These are phyloP conservation scores for Buphagus erythrorhynchus DNA, from an alignment of 2,797 vertebrate genomes.

Conservation along the genomic window DNA sequence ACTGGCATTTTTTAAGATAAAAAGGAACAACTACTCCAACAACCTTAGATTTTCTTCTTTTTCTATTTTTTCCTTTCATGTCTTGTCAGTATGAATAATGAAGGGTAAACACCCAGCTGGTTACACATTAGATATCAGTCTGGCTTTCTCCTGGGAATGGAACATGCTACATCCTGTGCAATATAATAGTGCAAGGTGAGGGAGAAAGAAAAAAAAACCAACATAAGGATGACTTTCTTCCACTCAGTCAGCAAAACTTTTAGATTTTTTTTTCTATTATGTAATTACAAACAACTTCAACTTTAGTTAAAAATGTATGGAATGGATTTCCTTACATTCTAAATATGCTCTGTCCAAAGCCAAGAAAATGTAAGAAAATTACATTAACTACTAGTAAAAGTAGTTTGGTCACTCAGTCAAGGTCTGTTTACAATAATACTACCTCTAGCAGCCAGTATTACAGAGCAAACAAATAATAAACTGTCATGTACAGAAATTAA, in stretches of 20 bases:
- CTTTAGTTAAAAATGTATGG: not conserved
- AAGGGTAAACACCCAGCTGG: conserved; percentile 30
- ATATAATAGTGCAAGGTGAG: not conserved
- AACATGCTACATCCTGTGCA: not conserved
- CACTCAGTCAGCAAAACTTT: not conserved
- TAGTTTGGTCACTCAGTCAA: not conserved
- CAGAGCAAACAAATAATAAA: not conserved
- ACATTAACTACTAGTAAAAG: not conserved
- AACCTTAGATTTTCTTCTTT: not conserved
- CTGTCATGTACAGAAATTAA: not conserved
- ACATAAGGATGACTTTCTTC: not conserved
- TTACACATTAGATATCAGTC: not conserved
- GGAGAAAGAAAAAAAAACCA: not conserved
- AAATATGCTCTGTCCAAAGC: not conserved
- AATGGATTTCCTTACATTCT: not conserved
- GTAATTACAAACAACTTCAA: not conserved
- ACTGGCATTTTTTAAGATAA: not conserved
- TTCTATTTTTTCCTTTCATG: not conserved
- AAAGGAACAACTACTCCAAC: not conserved
- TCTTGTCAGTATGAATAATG: conserved; percentile 34
- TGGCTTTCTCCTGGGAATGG: conserved; percentile 8
- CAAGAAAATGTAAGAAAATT: not conserved
- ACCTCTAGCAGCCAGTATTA: not conserved
- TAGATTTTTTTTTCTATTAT: not conserved
- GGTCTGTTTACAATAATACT: not conserved